Evolutionary conservation across 2,113 vertebrate species (phyloP), one percentile per base, ranked within the genome.

Genomic region (Colossoma macropomum): DNA sequence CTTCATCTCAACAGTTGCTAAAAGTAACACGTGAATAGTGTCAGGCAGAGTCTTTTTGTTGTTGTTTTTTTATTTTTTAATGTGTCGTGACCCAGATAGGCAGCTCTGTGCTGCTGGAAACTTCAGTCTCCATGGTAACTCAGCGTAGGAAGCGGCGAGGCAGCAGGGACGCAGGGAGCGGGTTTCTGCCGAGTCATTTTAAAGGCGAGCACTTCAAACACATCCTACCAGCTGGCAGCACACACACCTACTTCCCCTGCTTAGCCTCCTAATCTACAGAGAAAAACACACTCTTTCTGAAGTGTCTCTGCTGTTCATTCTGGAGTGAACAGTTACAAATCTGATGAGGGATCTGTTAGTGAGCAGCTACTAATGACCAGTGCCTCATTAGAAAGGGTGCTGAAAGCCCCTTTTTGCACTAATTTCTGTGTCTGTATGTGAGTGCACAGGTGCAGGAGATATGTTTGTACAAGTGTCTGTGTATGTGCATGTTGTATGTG

Each of bases 81-180:
- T 79, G 80, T 75, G 77, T 85, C 82, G 81, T 92, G 90, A 92
- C 92, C 91, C 91, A 92, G 87, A 94, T 92, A 88, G 76, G 45
- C 84, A 89, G 81, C 80, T 85, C 77, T 88, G 88, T 88, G 88
- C 89, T 84, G 32, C 75, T 4, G 74, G 77, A 91, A 93, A 92
- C 89, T 90, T 93, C 90, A 30, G 88, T 94, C 89, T 88, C 93
- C 91, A 93, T 93, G 92, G 89, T 85, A 91, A 94, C 90, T 25
- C 8, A 79, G 76, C 84, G 82, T 81, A 78, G 88, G 82, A 83
- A 82, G 75, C 63, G 48, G 41, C 78, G 81, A 79, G 32, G 72
- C 25, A 25, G 77, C 52, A 65, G 79, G 41, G 38, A 54, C 65
- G 30, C 70, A 34, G 75, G 34, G 78, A 72, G 77, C 81, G 76